phyloP scores from a whole-genome alignment of 2,797 vertebrate genomes.

The Selene dorsalis region DNA sequence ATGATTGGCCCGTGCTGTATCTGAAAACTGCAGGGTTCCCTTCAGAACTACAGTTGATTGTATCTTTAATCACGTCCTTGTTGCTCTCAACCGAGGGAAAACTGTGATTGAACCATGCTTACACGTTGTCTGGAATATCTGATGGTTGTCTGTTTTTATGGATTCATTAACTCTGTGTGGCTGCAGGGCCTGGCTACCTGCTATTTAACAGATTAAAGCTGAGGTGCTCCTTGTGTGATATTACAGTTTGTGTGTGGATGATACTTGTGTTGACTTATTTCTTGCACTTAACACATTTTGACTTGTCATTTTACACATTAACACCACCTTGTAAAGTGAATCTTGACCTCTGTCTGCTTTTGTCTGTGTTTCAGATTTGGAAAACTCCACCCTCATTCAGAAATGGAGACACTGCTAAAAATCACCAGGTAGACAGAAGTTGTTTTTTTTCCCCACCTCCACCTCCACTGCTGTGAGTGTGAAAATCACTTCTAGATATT shows the following conservation, averaged over 20 bases:
- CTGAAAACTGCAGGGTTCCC: constrained; percentile 38
- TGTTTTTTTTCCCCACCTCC: neutral
- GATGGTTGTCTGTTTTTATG: constrained; percentile 51
- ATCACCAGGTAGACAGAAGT: constrained; percentile 51
- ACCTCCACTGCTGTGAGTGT: neutral
- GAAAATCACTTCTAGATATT: constrained; percentile 7
- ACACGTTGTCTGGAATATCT: constrained; percentile 50
- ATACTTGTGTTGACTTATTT: neutral
- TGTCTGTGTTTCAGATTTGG: constrained; percentile 44
- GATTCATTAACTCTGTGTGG: constrained; percentile 39
- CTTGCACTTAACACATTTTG: neutral
- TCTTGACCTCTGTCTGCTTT: constrained; percentile 3
- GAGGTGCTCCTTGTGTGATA: neutral
- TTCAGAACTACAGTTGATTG: constrained; percentile 48
- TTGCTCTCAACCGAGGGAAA: constrained; percentile 22
- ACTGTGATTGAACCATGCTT: constrained; percentile 60
- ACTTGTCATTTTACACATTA: neutral
- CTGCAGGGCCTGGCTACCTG: constrained; percentile 34
- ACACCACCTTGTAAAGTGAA: neutral
- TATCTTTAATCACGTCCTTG: constrained; percentile 52
- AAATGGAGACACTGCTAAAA: constrained; percentile 48
- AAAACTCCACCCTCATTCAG: constrained; percentile 14
- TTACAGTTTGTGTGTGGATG: no score
- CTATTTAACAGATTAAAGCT: constrained; percentile 55
- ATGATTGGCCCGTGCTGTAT: constrained; percentile 25